A percentile compares a stretch with the other conserved stretches of the same genome.
Conservation (phyloP, 2,888 invertebrate species). For the Lathronympha strigana region DNA sequence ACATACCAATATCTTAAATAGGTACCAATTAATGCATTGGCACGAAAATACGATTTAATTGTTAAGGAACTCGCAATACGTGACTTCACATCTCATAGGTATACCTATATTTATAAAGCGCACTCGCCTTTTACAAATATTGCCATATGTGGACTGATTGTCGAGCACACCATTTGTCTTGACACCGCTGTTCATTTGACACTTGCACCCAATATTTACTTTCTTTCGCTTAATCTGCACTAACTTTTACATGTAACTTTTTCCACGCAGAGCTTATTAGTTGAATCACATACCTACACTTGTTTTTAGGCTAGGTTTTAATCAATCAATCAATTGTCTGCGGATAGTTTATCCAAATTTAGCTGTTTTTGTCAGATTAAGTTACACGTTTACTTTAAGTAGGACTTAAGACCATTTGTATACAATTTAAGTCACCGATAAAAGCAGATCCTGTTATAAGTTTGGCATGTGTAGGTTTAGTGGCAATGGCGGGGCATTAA, state of each 20-base stretch:
- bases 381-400: no score
- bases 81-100: slow-evolving; percentile 14
- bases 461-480: no score
- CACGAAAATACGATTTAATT: slow-evolving; percentile 2
- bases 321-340: no score
- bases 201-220: slow-evolving; percentile 15
- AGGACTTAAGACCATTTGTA: no score
- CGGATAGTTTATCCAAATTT: no score
- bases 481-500: no score
- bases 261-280: not conserved
- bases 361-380: no score
- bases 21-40: slow-evolving; percentile 1
- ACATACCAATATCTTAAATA: no score
- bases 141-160: slow-evolving; percentile 19
- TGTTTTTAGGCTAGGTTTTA: no score
- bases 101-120: slow-evolving; percentile 18
- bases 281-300: not conserved
- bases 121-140: slow-evolving; percentile 17
- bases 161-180: slow-evolving; percentile 24
- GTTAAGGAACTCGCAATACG: not conserved
- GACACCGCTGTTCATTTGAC: slow-evolving; percentile 47
- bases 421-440: no score
- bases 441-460: no score
- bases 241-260: not conserved
- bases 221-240: not conserved